Percentiles rank a stretch among this genome's conserved stretches.
Conservation (phyloP, 35 echinoderm and acorn worm species). For the Ptychodera flava region DNA sequence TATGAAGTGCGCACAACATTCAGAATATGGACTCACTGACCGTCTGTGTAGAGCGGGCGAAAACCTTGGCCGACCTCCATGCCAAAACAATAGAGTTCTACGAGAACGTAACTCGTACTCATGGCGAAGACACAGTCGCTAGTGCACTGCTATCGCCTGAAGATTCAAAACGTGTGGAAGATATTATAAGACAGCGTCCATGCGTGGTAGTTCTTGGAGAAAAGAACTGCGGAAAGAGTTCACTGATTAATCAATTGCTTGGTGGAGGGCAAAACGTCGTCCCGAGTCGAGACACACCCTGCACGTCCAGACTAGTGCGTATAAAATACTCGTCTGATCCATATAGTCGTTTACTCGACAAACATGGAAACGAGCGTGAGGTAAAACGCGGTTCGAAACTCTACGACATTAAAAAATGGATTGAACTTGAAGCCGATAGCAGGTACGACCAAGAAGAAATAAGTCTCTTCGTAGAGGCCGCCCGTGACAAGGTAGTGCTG, state of each 20-base stretch:
- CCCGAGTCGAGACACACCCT: neutral
- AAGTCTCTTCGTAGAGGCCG: neutral
- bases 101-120: neutral
- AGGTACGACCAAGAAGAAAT: neutral
- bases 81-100: neutral
- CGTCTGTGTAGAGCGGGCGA: neutral
- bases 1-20: too few relatives aligned
- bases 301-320: neutral
- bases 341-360: neutral
- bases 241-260: neutral
- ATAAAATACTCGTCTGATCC: neutral
- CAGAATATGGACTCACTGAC: neutral
- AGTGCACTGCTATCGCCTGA: neutral
- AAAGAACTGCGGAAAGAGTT: neutral
- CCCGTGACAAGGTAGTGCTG: too few relatives aligned
- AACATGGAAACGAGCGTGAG: neutral
- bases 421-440: neutral
- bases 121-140: neutral
- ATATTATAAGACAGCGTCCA: neutral
- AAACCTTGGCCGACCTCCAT: neutral
- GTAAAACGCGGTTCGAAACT: neutral
- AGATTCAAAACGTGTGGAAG: neutral
- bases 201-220: neutral
- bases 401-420: neutral
- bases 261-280: neutral